Evolutionary conservation across 1,140 invertebrate genomes (phyloP), one percentile per base, ranked within the genome.

Genomic region (Araneus ventricosus): DNA sequence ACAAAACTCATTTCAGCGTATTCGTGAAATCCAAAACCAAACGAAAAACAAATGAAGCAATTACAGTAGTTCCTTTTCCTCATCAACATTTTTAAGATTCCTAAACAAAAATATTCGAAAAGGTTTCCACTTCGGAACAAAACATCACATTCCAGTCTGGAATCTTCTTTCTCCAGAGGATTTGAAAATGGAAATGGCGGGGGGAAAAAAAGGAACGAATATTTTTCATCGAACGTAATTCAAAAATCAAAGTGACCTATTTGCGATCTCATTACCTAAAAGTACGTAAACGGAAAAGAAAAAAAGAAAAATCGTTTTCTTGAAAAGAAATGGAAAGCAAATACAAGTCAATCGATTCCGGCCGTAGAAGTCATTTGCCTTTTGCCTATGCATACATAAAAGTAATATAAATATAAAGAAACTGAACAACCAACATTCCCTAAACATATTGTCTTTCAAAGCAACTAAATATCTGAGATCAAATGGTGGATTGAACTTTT

Each of bases 231-330:
- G 45, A 52, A 57, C 88, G 88, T 79, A 79, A 75, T 89, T 89
- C 89, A 84, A 63, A 63, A 90, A 90, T 90, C 89, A 90, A 90
- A 90, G 79, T 84, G 67, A 75, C 75, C 89, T 37, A 90, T 90
- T 90, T 90, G 79, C 57, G 52, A 84, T 61, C 89, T 90, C 89
- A 84, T 90, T 90, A 80, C 70, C 88, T 59, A 52, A 89, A 59
- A 59, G 67, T 85, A 85, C 41, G 82, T 34, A 59, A 30, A 86
- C 41, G 41, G 45, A 57, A 86, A 57, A 24, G 30, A 6, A 37
- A 75, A 75, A 70, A n/a, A n/a, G n/a, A n/a, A 75, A 75, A 17
- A 75, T 30, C 14, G n/a, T n/a, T 82, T 39, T 88, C 61, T 86
- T 22, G 27, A 30, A 75, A 75, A 75, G 34, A 37, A 88, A 88